Evolutionary conservation across 2,797 vertebrate species (phyloP).

Genomic region (Eurystomus glaucurus): DNA sequence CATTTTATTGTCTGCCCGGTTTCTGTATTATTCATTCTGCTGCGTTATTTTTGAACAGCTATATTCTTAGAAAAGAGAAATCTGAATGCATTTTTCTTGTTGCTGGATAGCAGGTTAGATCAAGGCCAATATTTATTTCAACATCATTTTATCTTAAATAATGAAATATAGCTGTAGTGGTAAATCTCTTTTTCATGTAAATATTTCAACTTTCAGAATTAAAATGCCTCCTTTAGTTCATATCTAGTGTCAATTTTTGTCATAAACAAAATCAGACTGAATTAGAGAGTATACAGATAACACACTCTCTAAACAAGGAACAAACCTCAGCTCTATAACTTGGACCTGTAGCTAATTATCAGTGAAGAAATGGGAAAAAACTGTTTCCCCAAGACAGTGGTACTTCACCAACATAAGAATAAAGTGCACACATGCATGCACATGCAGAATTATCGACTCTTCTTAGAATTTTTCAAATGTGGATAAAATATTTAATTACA

Average conservation of each 20-base stretch:
- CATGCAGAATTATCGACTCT: neutral
- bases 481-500: neutral
- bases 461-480: neutral
- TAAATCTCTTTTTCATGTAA: neutral
- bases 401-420: neutral
- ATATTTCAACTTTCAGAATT: neutral
- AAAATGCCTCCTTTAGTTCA: neutral
- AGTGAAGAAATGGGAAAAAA: neutral
- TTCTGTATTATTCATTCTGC: slow-evolving; percentile 1
- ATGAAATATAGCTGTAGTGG: neutral
- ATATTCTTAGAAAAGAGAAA: neutral
- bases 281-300: neutral
- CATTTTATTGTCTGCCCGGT: neutral
- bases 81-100: neutral
- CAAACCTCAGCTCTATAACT: neutral
- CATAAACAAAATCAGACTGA: neutral
- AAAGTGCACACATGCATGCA: neutral
- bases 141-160: neutral
- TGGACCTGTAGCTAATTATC: neutral
- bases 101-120: neutral
- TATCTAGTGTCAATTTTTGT: neutral
- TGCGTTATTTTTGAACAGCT: neutral
- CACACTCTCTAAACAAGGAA: neutral
- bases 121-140: neutral
- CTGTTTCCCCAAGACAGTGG: neutral